Conservation (phyloP, 2,797 vertebrate genomes). For the Pampus argenteus region DNA sequence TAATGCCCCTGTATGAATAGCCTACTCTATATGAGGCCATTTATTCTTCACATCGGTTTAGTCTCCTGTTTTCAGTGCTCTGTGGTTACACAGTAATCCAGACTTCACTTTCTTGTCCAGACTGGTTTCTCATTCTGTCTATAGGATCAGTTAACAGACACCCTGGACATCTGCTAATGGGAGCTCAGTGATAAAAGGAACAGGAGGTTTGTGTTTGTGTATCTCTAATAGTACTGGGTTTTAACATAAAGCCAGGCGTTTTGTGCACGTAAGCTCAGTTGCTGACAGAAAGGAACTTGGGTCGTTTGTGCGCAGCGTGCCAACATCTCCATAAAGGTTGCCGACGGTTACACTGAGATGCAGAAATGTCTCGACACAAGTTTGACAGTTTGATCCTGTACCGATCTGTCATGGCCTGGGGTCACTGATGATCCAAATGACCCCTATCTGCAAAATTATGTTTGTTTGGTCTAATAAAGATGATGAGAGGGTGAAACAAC, state of each 20-base stretch:
- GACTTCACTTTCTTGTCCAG: conserved; percentile 70
- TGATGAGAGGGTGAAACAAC: background rate
- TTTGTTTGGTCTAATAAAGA: conserved; percentile 31
- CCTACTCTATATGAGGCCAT: conserved; percentile 43
- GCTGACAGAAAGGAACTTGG: conserved; percentile 48
- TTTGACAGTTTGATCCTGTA: conserved; percentile 50
- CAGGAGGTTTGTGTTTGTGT: conserved; percentile 39
- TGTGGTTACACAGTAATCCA: conserved; percentile 70
- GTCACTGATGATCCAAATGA: conserved; percentile 45
- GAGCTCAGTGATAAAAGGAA: conserved; percentile 67
- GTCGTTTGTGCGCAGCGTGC: conserved; percentile 7
- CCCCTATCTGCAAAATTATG: conserved; percentile 31
- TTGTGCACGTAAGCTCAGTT: conserved; percentile 20
- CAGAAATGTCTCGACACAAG: conserved; percentile 41
- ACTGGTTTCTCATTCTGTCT: conserved; percentile 67
- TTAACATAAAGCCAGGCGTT: conserved; percentile 45
- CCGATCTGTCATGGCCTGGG: conserved; percentile 16
- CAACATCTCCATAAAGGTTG: background rate
- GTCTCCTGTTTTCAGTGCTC: conserved; percentile 39
- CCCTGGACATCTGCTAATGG: conserved; percentile 66
- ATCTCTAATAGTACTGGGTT: conserved; percentile 23
- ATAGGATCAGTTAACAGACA: conserved; percentile 70
- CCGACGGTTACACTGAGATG: conserved; percentile 6
- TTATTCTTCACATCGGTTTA: conserved; percentile 51
- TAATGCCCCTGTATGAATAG: conserved; percentile 6